phyloP scores from a whole-genome alignment of 2,888 invertebrate genomes.

The Callyntrura guangdongensis region DNA sequence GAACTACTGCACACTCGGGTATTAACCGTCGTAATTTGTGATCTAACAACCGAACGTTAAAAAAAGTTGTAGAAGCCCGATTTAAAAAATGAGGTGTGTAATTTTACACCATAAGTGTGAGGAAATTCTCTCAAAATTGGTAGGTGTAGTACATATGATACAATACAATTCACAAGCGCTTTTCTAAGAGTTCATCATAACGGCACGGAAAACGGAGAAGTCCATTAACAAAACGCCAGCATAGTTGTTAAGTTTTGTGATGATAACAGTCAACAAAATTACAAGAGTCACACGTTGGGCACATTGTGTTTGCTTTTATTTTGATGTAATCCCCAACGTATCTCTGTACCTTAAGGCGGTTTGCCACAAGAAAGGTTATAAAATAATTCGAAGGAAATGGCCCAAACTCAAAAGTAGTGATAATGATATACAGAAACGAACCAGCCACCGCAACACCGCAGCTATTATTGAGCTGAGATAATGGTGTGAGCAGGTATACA shows the following conservation, averaged over 20 bases:
- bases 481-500: constrained; percentile 61
- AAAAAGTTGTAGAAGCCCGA: constrained; percentile 8
- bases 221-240: constrained; percentile 42
- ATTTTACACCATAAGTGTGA: constrained; percentile 77
- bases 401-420: constrained; percentile 43
- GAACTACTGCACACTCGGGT: not conserved
- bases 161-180: not conserved
- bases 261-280: constrained; percentile 65
- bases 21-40: constrained; percentile 6
- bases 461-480: constrained; percentile 66
- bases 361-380: constrained; percentile 65
- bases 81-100: constrained; percentile 71
- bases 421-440: constrained; percentile 26
- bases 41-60: not conserved
- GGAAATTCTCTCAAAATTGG: constrained; percentile 75
- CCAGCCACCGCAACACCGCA: not conserved
- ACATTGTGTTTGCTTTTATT: not conserved
- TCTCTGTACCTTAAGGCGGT: constrained; percentile 40
- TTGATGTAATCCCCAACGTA: not conserved
- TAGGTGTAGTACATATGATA: constrained; percentile 19
- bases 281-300: constrained; percentile 63
- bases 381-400: constrained; percentile 67
- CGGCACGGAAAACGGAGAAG: constrained; percentile 53
- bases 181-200: constrained; percentile 51
- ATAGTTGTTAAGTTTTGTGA: constrained; percentile 30